Base-by-base conservation (phyloP, 2,888 invertebrate species). In the Eledona agricola region DNA sequence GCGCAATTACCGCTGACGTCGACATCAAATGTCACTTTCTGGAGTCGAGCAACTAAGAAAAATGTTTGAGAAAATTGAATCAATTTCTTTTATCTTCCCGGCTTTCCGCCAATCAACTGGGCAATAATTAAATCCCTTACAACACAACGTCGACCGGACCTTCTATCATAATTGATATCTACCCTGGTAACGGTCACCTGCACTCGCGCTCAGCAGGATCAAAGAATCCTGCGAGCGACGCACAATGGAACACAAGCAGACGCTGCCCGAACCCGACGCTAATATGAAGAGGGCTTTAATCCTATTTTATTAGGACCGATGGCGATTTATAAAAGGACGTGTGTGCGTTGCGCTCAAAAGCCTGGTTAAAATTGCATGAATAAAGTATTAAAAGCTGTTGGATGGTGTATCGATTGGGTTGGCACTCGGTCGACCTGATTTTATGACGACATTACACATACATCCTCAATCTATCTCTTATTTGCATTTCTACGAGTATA, bases 121-220 rank as follows among this genome's bases (percentile, higher is more conserved):
- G 54, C 51, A 52, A 62, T 62, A 61, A 63, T 63, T 58, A 59
- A 57, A 59, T 57, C 59, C 56, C 55, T 55, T 49, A 58, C 57
- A 59, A 62, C 56, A 52, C 58, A 54, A 31, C 19, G 20, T 51
- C 43, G 35, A 38, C 55, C 59, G 34, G 38, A 57, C 58, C 22
- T 37, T 25, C 45, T 47, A 63, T 64, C 65, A 64, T 65, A 65
- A 65, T 65, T 65, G 64, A 64, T 65, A 65, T 65, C 65, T 64
- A 58, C 51, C 31, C 31, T 51, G 51, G 56, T 47, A 57, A 57
- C 57, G 59, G 61, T 60, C 64, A 64, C 64, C 64, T 64, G 62
- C 58, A 58, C 50, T 38, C 55, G 50, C 34, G 56, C 35, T 56
- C 28, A 52, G 40, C 52, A 51, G 51, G 52, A 55, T 58, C 56